phyloP scores from a whole-genome alignment of 1,140 invertebrate species.

The Campodea augens region DNA sequence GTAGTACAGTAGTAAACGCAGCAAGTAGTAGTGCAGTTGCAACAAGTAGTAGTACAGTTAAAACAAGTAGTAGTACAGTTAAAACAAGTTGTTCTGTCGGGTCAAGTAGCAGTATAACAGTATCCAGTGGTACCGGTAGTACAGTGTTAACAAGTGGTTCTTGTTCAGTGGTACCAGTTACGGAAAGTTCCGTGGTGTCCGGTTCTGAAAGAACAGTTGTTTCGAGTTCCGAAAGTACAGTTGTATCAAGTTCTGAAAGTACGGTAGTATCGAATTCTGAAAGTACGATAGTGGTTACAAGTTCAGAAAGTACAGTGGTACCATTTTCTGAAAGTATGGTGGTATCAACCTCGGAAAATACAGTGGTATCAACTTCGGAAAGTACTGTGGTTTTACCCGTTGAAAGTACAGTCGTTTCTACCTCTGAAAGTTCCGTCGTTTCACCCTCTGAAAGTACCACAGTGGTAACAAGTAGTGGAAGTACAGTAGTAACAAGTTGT shows the following conservation, averaged over 20 bases:
- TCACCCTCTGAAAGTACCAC: background rate
- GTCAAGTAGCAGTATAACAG: too few species aligned
- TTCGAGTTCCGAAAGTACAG: background rate
- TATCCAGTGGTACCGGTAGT: too few species aligned
- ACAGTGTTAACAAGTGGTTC: too few species aligned
- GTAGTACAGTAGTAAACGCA: too few species aligned
- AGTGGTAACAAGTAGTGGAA: background rate
- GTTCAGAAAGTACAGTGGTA: too few species aligned
- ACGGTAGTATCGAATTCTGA: background rate
- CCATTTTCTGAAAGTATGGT: background rate
- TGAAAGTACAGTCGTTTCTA: background rate
- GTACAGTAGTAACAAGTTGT: background rate
- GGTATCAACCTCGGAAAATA: background rate
- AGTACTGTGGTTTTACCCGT: background rate
- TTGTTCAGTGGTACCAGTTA: too few species aligned
- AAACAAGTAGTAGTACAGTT: too few species aligned
- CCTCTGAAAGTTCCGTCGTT: background rate
- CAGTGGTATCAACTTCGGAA: background rate
- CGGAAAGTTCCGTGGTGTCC: background rate
- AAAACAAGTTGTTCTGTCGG: too few species aligned
- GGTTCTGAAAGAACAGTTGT: background rate
- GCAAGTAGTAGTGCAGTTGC: too few species aligned
- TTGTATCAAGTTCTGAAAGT: background rate
- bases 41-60: too few species aligned
- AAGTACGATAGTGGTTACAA: background rate